Evolutionary conservation across 2,888 invertebrate genomes (phyloP).

Genomic region (Metallyticus violacea): DNA sequence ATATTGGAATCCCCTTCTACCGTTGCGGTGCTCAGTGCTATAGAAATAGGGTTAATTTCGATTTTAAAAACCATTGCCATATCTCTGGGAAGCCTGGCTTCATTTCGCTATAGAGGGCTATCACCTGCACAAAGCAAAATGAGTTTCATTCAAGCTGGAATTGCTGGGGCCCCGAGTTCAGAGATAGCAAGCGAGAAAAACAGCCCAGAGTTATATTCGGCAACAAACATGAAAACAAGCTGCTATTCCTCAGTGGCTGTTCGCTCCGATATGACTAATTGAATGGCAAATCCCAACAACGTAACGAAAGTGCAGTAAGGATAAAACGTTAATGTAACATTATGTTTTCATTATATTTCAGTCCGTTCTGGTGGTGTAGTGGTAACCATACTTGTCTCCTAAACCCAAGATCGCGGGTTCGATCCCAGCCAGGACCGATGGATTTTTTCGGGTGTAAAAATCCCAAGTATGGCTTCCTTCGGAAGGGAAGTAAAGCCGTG

Average conservation of each 20-base stretch:
- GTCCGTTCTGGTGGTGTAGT: too few species aligned
- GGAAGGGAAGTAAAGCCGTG: too few species aligned
- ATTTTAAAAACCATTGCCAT: neutral
- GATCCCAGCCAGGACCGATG: too few species aligned
- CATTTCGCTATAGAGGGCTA: neutral
- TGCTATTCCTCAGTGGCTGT: neutral
- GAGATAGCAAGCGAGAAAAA: neutral
- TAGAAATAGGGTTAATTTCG: neutral
- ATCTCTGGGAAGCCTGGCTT: neutral
- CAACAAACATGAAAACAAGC: neutral
- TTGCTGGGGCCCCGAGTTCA: neutral
- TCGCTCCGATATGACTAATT: neutral
- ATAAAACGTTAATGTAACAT: too few species aligned
- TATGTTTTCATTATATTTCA: too few species aligned
- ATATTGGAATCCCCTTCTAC: neutral
- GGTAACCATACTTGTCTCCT: too few species aligned
- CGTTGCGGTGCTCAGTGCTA: neutral
- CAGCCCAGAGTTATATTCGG: neutral
- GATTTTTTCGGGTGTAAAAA: too few species aligned
- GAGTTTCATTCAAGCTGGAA: neutral
- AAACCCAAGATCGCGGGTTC: too few species aligned
- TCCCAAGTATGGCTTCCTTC: too few species aligned
- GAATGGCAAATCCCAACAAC: too few species aligned
- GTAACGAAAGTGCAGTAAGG: too few species aligned
- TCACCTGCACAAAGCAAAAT: neutral